Percentiles rank a stretch among this genome's conserved stretches.
phyloP scores from a whole-genome alignment of 1,140 invertebrate species.

The Notospermus geniculatus region DNA sequence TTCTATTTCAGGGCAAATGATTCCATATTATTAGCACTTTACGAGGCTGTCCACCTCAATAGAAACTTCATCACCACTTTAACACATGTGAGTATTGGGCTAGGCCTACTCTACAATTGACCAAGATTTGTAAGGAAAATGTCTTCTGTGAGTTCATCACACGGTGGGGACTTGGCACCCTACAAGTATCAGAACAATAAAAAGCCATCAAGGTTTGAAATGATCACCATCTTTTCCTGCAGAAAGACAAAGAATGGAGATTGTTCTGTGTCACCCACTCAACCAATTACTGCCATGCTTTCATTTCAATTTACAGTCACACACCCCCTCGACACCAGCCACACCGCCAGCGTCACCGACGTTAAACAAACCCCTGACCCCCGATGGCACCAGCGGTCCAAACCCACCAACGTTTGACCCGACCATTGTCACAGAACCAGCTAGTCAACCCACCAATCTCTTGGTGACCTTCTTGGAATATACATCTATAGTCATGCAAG shows the following conservation, averaged over 20 bases:
- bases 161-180: too few species aligned
- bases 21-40: conserved; percentile 85
- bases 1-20: conserved; percentile 59
- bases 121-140: too few species aligned
- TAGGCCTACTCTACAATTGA: too few species aligned
- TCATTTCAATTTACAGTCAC: conserved; percentile 41
- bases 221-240: too few species aligned
- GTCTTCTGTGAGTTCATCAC: too few species aligned
- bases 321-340: conserved; percentile 44
- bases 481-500: conserved; percentile 95
- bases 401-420: conserved; percentile 4
- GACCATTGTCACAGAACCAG: conserved; percentile 26
- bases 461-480: conserved; percentile 95
- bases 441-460: conserved; percentile 76
- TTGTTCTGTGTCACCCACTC: too few species aligned
- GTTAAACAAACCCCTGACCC: conserved; percentile 22
- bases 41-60: conserved; percentile 94
- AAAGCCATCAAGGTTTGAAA: too few species aligned
- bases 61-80: conserved; percentile 94
- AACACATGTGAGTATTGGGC: conserved; percentile 67
- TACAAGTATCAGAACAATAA: too few species aligned
- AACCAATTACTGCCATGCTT: too few species aligned
- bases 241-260: too few species aligned
- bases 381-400: conserved; percentile 8
- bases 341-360: conserved; percentile 41